These are phyloP conservation scores for Antechinus stuartii DNA, from an alignment of 2,113 vertebrate genomes.

Conservation along the genomic window DNA sequence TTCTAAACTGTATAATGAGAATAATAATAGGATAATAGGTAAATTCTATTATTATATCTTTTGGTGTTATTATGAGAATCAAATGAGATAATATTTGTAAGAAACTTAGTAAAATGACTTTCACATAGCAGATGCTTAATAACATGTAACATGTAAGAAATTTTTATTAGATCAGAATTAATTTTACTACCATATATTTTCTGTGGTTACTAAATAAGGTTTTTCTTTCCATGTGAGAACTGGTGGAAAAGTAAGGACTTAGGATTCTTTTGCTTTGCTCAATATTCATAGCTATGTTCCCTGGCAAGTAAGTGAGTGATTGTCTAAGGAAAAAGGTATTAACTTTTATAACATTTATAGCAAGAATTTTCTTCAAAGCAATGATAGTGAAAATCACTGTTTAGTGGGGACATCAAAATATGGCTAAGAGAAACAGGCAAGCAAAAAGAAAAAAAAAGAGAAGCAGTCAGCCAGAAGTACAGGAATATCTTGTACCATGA, in stretches of 20 bases:
- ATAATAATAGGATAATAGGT: not conserved
- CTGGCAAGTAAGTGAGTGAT: not conserved
- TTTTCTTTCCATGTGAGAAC: not conserved
- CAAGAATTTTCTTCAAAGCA: not conserved
- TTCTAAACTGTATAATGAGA: not conserved
- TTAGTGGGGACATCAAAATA: not conserved
- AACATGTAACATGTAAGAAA: not conserved
- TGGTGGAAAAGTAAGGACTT: not conserved
- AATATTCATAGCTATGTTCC: not conserved
- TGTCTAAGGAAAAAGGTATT: not conserved
- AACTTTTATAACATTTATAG: not conserved
- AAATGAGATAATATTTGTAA: not conserved
- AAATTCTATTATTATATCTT: not conserved
- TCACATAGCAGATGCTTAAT: not conserved
- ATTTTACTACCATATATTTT: not conserved
- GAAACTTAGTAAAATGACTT: not conserved
- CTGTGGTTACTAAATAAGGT: not conserved
- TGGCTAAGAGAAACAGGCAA: not conserved
- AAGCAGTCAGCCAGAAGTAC: not conserved
- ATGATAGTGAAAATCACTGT: not conserved
- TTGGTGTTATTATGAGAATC: not conserved
- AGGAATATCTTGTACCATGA: not conserved
- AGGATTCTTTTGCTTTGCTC: not conserved
- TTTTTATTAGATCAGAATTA: not conserved
- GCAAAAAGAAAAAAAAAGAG: not conserved